A percentile compares a stretch with the other conserved stretches of the same genome.
These are phyloP conservation scores for Nebria ingens DNA, from an alignment of 1,140 invertebrate genomes.

Conservation along the genomic window DNA sequence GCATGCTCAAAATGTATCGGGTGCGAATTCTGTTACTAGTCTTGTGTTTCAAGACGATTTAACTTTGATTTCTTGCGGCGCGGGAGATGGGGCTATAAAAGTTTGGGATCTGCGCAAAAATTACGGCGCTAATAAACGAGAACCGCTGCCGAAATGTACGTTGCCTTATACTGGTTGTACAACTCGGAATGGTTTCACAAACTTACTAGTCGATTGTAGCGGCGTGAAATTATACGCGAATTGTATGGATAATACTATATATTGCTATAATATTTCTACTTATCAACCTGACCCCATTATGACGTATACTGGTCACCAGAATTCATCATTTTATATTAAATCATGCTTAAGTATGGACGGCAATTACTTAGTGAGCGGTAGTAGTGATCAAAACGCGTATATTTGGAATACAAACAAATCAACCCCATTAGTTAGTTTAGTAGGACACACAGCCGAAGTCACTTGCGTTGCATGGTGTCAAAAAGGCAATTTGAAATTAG, in stretches of 20 bases:
- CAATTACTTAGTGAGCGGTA: conserved; percentile 69
- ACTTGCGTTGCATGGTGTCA: conserved; percentile 72
- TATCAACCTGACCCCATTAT: conserved; percentile 53
- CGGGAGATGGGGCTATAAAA: conserved; percentile 74
- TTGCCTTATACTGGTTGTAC: conserved; percentile 60
- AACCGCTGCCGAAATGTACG: conserved; percentile 57
- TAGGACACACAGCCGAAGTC: conserved; percentile 70
- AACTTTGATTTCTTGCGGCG: conserved; percentile 67
- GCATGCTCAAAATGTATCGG: conserved; percentile 12
- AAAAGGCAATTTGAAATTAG: conserved; percentile 43
- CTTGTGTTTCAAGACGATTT: conserved; percentile 68
- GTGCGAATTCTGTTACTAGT: conserved; percentile 56
- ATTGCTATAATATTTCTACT: conserved; percentile 68
- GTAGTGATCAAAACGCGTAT: conserved; percentile 72
- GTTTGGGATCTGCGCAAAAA: conserved; percentile 80
- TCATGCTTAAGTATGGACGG: conserved; percentile 67
- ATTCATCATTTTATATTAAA: conserved; percentile 74
- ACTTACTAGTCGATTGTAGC: conserved; percentile 59
- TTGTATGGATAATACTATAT: conserved; percentile 77
- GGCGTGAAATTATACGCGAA: conserved; percentile 66
- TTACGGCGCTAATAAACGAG: conserved; percentile 56
- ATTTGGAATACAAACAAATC: conserved; percentile 65
- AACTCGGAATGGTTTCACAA: conserved; percentile 65
- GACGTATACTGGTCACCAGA: conserved; percentile 57
- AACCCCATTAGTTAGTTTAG: conserved; percentile 52